A percentile compares a stretch with the other conserved stretches of the same genome.
Conservation (phyloP, 2,888 invertebrate species). For the Hofmannophila pseudospretella region DNA sequence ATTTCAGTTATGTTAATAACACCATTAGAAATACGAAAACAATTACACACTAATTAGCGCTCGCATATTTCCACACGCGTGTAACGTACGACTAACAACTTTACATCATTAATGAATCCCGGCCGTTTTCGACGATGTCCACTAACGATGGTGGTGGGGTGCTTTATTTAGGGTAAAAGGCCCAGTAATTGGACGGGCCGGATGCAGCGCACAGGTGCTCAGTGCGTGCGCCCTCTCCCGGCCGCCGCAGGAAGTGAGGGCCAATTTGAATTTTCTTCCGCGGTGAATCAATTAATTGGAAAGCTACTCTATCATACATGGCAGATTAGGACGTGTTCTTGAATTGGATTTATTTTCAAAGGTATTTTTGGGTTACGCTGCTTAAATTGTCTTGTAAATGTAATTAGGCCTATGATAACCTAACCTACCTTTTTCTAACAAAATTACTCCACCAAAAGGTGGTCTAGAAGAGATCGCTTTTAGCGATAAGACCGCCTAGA, state of each 20-base stretch:
- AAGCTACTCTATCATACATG: slow-evolving; percentile 17
- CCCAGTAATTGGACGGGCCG: slow-evolving; percentile 63
- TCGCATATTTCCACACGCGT: slow-evolving; percentile 4
- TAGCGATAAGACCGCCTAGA: no score
- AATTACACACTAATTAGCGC: background rate
- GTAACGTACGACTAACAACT: slow-evolving; percentile 13
- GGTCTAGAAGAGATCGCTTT: no score
- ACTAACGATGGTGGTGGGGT: slow-evolving; percentile 43
- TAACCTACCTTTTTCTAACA: no score
- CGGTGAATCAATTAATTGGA: slow-evolving; percentile 59
- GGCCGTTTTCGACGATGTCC: slow-evolving; percentile 46
- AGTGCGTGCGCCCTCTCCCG: slow-evolving; percentile 57
- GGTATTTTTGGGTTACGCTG: background rate
- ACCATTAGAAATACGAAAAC: slow-evolving; percentile 2
- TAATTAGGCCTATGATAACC: no score
- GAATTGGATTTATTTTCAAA: background rate
- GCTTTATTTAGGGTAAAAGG: slow-evolving; percentile 60
- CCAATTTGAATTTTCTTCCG: slow-evolving; percentile 70
- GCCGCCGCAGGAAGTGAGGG: slow-evolving; percentile 57
- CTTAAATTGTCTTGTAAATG: no score
- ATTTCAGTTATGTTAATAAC: background rate
- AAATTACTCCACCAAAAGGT: no score
- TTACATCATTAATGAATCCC: slow-evolving; percentile 42
- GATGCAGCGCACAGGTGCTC: slow-evolving; percentile 65
- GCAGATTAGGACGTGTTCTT: slow-evolving; percentile 26